Base-by-base conservation (phyloP, 37 sponge, comb jelly and placozoan genomes). In the Haliclona indistincta region DNA sequence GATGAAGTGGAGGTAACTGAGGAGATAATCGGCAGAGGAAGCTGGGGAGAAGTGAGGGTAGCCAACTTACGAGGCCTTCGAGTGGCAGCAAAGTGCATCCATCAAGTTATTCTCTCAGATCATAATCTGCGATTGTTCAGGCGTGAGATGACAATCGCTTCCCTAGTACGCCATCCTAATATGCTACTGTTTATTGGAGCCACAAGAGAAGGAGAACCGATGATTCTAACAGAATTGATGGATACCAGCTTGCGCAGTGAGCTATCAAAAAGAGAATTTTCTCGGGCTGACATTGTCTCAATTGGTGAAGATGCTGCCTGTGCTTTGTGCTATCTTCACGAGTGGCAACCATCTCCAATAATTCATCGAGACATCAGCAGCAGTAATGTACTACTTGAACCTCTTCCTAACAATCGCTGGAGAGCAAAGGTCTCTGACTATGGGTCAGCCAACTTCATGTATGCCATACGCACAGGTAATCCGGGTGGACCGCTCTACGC, bases 301-400 rank as follows among this genome's bases (percentile, higher is more conserved):
- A 58, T 81, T 7, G 7, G 32, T 17, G 7, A 34, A 17, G 82
- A 81, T 4, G 76, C 77, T 37, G 82, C 68, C 54, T 39, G 76
- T 26, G 88, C 81, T 22, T 61, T 87, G 29, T 63, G 71, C 64
- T 87, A 87, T 71, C 64, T 87, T 22, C 88, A 87, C 70, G 33
- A 43, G 2, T 55, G 70, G n/a, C 34, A 35, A 11, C 88, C 88
- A 5, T 38, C 55, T 2, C 78, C 82, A 19, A 81, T 87, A 55
- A 75, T 87, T 38, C 88, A 87, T 63, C 66, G 88, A 19, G 88
- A 81, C 47, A 51, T 87, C 73, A 87, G 88, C 65, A 81, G 82
- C 65, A 76, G 77, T 40, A 87, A 87, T 63, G 78, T 87, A 2
- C 71, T 87, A 0, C 76, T 87, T 36, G 39, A 75, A 29, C 76